Conservation (phyloP, 2,888 invertebrate species). For the Thumatha senex region DNA sequence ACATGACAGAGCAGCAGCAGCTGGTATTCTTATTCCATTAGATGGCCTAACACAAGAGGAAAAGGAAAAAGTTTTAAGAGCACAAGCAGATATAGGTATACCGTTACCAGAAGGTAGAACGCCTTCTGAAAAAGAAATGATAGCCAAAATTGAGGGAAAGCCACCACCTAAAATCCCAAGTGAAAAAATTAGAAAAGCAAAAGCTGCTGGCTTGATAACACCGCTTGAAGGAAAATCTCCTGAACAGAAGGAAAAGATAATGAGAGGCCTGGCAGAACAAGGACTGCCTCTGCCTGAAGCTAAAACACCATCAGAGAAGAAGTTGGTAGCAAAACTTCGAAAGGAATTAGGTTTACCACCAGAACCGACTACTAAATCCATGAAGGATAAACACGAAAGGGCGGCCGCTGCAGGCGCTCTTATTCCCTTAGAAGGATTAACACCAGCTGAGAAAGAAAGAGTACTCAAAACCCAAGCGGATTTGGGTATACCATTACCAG, state of each 20-base stretch:
- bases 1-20: constrained; percentile 38
- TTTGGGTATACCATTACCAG: constrained; percentile 7
- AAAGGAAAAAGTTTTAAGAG: constrained; percentile 18
- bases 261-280: not conserved
- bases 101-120: constrained; percentile 15
- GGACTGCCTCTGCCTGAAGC: constrained; percentile 6
- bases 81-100: constrained; percentile 5
- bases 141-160: not conserved
- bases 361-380: constrained; percentile 33
- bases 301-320: constrained; percentile 19
- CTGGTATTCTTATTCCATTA: constrained; percentile 44
- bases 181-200: constrained; percentile 5
- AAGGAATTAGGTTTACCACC: constrained; percentile 18
- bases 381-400: constrained; percentile 29
- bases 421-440: constrained; percentile 12
- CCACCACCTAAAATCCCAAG: not conserved
- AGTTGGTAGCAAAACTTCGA: constrained; percentile 9
- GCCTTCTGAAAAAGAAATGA: not conserved
- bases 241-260: not conserved
- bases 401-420: constrained; percentile 31
- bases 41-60: constrained; percentile 40
- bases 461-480: constrained; percentile 8
- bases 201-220: constrained; percentile 10
- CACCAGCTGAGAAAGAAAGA: constrained; percentile 8
- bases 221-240: constrained; percentile 6